Evolutionary conservation across 1,140 invertebrate genomes (phyloP), one percentile per base, ranked within the genome.

Genomic region (Pseudomyrmex dendroicus): DNA sequence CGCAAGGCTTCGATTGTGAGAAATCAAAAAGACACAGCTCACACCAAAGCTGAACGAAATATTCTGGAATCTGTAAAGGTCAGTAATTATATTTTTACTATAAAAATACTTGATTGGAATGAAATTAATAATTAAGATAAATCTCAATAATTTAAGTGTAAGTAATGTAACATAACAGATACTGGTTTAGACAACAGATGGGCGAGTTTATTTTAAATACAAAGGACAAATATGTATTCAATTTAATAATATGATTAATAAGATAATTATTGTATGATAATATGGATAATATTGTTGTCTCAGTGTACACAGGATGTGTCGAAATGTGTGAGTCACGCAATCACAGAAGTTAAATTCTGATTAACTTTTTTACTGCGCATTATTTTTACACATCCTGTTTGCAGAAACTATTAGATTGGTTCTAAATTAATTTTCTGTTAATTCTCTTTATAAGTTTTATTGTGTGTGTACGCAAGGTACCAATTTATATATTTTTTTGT

Each of bases 11-110:
- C 98, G 9, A 99, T 99, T 93, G 98, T 99, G 82, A 96, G 99
- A 91, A 99, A 99, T 95, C 98, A 99, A 94, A 99, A 99, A 95
- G 99, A 99, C 94, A 99, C 99, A 73, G 99, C 98, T 84, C 99
- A 99, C 92, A 99, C 99, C 62, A 99, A 99, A 95, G 99, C 99
- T 66, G 99, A 99, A 95, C 96, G 99, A 92, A 99, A 99, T 95
- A 99, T 99, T 92, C 95, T 99, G 89, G 99, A 99, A 95, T 98
- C 98, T 91, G 98, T 99, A 50, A 99, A 99, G 96, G 98, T 98
- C 94, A 91, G 46, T 86, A n/a, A 15, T 20, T 20, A 20, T 67
- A 70, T 70, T 68, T 3, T 0, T 35, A 17, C 7, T 70, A 25
- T 2, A 56, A 22, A 50, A 56, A 25, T 4, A 15, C 15, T 17